phyloP scores from a whole-genome alignment of 2,888 invertebrate genomes.

The Lapara coniferarum region DNA sequence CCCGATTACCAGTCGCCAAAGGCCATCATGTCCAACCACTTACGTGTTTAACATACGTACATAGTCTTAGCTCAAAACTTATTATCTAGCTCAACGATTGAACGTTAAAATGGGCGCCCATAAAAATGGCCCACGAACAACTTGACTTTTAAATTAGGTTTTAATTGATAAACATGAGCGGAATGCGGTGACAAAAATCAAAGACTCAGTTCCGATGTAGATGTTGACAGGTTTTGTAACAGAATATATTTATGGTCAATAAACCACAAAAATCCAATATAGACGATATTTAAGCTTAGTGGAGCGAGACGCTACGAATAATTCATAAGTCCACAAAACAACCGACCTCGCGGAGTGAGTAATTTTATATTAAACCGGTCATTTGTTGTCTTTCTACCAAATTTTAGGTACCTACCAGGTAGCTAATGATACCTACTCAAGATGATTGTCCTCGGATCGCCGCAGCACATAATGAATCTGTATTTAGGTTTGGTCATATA shows the following conservation, averaged over 20 bases:
- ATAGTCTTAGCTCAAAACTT: constrained; percentile 79
- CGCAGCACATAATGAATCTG: constrained; percentile 76
- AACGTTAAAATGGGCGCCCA: constrained; percentile 77
- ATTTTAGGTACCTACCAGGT: constrained; percentile 59
- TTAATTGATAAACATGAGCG: constrained; percentile 36
- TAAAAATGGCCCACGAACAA: constrained; percentile 71
- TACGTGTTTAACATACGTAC: constrained; percentile 80
- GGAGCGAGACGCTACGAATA: constrained; percentile 36
- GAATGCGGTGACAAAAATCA: constrained; percentile 11
- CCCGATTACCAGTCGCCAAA: constrained; percentile 71
- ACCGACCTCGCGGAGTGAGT: constrained; percentile 69
- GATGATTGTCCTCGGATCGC: constrained; percentile 80
- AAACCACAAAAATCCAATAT: constrained; percentile 18
- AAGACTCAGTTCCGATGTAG: constrained; percentile 9
- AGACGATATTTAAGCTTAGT: constrained; percentile 29
- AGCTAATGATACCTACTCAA: constrained; percentile 80
- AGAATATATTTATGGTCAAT: constrained; percentile 4
- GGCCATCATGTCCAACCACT: constrained; percentile 82
- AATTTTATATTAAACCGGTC: constrained; percentile 74
- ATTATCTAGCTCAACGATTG: constrained; percentile 81
- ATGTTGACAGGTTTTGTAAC: constrained; percentile 1
- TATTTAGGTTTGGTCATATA: constrained; percentile 82
- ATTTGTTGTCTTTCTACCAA: constrained; percentile 72
- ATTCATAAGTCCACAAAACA: constrained; percentile 54
- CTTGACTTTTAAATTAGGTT: constrained; percentile 66